Evolutionary conservation across 2,797 vertebrate species (phyloP).

Genomic region (Cichlasoma orientale): DNA sequence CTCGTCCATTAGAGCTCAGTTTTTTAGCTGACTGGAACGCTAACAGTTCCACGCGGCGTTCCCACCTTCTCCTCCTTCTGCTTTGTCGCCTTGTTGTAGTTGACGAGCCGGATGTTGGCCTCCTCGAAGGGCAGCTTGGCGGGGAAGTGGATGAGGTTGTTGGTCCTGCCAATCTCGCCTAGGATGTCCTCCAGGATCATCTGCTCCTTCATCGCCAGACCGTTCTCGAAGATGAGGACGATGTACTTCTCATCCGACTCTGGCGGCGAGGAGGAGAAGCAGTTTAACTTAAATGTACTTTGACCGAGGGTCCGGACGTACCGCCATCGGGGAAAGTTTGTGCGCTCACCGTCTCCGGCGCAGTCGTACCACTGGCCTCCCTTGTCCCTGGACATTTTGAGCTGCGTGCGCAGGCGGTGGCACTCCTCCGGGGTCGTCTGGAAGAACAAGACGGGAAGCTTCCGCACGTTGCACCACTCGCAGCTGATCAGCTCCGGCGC

Average conservation of each 20-base stretch:
- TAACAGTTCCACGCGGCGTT: not conserved
- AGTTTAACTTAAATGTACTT: not conserved
- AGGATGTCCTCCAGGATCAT: slow-evolving; percentile 92
- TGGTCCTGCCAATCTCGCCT: slow-evolving; percentile 85
- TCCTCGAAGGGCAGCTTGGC: slow-evolving; percentile 90
- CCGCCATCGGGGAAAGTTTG: not conserved
- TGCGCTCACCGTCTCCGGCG: slow-evolving; percentile 83
- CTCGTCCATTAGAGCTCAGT: not conserved
- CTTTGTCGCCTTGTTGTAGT: slow-evolving; percentile 89
- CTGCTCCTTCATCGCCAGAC: slow-evolving; percentile 86
- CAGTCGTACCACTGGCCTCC: slow-evolving; percentile 90
- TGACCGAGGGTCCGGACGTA: not conserved
- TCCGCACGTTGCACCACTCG: slow-evolving; percentile 93
- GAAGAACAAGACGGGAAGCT: slow-evolving; percentile 93
- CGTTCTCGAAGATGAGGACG: slow-evolving; percentile 94
- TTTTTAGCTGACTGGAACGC: not conserved
- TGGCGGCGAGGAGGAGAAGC: slow-evolving; percentile 52
- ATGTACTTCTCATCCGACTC: slow-evolving; percentile 93
- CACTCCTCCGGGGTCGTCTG: slow-evolving; percentile 87
- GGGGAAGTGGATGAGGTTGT: slow-evolving; percentile 88
- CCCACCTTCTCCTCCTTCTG: slow-evolving; percentile 77
- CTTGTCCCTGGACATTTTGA: slow-evolving; percentile 85
- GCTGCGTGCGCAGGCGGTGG: slow-evolving; percentile 84
- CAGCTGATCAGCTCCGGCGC: slow-evolving; percentile 91
- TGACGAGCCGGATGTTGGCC: slow-evolving; percentile 93